Evolutionary conservation across 92 coral and sea anemone genomes (phyloP), one percentile per base, ranked within the genome.

Genomic region (Heliopora coerulea): DNA sequence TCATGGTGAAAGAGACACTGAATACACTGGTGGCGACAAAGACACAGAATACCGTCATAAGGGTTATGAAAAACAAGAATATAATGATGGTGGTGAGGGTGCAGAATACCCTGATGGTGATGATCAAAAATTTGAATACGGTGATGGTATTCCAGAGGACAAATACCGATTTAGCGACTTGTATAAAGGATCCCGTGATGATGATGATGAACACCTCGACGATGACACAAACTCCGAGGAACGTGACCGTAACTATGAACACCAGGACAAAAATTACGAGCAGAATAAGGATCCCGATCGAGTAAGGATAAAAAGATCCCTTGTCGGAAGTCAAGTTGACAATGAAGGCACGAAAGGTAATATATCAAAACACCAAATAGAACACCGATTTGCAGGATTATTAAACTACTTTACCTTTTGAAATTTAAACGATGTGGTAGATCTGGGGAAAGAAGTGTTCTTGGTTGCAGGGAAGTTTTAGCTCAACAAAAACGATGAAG

Each of bases 181-280:
- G 93, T 88, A 14, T 73, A 88, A 72, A 76, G 92, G 64, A 88
- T 88, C 66, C 42, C 42, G 42, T 37, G 42, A 37, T 37, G 42
- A 11, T 37, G 75, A 78, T 19, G 84, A 86, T 56, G 78, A 61
- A 29, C 49, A 64, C 14, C 68, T 57, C 18, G 13, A 70, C 0
- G 80, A 78, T 50, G 87, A 83, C 73, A 68, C 74, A 8, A 74
- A 75, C 21, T 63, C 61, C n/a, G 82, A 88, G 46, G 83, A 74
- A 13, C 67, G 82, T 42, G 84, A 83, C 61, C 90, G 88, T 54
- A 42, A 85, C 27, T 86, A 86, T 44, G 95, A 90, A 0, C 61
- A 67, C 27, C 84, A 88, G 50, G 88, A 82, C 58, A 84, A 72
- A 42, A 86, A 91, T 85, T 92, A 92, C 88, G 81, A 10, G 7